phyloP scores from a whole-genome alignment of 2,797 vertebrate species.

The Thripadectes ignobilis region DNA sequence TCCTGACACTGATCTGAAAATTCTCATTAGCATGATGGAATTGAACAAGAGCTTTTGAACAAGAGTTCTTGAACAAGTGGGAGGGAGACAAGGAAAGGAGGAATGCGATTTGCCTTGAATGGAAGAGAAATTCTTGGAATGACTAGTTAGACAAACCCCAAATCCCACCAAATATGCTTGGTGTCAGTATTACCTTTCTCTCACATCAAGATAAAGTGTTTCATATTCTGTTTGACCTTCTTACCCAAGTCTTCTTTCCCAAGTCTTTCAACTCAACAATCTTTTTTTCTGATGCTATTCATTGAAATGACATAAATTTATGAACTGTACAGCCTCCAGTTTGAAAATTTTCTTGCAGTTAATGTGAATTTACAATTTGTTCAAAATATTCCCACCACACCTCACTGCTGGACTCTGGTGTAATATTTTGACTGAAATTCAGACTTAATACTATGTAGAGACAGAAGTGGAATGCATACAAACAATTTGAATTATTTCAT shows the following conservation, averaged over 20 bases:
- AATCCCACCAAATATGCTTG: not conserved
- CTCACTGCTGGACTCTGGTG: not conserved
- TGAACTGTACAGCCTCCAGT: not conserved
- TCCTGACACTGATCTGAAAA: not conserved
- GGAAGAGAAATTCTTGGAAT: not conserved
- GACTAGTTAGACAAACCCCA: not conserved
- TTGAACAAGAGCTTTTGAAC: not conserved
- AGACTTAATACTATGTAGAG: not conserved
- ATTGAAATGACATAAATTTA: not conserved
- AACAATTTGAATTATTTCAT: not conserved
- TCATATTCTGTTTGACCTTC: not conserved
- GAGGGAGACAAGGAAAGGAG: not conserved
- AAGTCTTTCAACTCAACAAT: not conserved
- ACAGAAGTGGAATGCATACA: not conserved
- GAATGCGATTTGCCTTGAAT: not conserved
- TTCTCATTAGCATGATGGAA: not conserved
- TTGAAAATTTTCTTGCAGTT: not conserved
- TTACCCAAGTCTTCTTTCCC: not conserved
- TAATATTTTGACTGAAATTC: not conserved
- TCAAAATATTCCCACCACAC: not conserved
- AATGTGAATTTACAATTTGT: not conserved
- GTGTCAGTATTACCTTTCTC: not conserved
- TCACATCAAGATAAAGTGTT: not conserved
- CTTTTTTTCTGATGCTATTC: not conserved
- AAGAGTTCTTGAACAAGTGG: not conserved